phyloP scores from a whole-genome alignment of 2,888 invertebrate genomes.

The Caenorhabditis wallacei region DNA sequence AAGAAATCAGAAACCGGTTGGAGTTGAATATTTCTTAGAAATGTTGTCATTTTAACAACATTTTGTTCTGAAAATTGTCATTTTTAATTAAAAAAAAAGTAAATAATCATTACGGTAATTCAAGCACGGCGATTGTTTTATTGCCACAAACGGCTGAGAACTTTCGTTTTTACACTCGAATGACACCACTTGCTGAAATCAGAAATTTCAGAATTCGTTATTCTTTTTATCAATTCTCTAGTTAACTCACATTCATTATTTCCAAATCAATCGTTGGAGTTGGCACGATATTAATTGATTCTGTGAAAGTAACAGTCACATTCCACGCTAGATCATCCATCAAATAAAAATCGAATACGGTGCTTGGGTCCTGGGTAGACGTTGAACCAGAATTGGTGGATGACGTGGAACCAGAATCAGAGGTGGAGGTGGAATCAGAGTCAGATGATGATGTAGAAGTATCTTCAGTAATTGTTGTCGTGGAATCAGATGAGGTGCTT shows the following conservation, averaged over 20 bases:
- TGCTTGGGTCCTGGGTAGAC: constrained; percentile 7
- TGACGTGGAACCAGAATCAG: neutral
- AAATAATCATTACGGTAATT: neutral
- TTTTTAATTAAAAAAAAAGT: neutral
- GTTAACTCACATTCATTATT: neutral
- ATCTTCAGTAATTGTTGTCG: neutral
- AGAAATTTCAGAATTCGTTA: neutral
- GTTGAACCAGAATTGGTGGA: neutral
- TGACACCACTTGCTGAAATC: constrained; percentile 25
- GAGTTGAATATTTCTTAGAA: constrained; percentile 6
- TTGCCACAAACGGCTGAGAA: neutral
- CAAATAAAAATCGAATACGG: constrained; percentile 37
- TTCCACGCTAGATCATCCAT: constrained; percentile 17
- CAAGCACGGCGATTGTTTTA: constrained; percentile 40
- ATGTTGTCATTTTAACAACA: neutral
- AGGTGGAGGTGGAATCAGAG: neutral
- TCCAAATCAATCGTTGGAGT: constrained; percentile 1
- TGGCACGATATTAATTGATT: constrained; percentile 15
- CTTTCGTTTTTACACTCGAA: constrained; percentile 38
- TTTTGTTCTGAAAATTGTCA: constrained; percentile 4
- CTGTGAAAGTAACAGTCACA: constrained; percentile 10
- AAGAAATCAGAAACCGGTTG: constrained; percentile 11
- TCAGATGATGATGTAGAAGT: neutral
- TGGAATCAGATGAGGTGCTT: neutral
- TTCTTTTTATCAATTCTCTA: too few relatives aligned